Base-by-base conservation (phyloP, 2,797 vertebrate species). In the Epinephelus coioides region DNA sequence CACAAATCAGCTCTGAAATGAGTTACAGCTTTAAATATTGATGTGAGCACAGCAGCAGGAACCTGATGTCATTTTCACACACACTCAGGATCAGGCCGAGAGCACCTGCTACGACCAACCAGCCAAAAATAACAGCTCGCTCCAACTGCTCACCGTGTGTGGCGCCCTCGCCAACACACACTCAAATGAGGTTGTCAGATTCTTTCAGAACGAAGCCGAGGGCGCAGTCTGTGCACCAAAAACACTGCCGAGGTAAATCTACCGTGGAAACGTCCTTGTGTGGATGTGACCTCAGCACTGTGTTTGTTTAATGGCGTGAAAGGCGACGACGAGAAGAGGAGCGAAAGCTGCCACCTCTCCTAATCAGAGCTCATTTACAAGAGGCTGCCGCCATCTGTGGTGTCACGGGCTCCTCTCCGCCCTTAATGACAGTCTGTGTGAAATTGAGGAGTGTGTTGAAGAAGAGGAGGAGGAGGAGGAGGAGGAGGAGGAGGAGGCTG, bases 321-420 rank as follows among this genome's bases (percentile, higher is more conserved):
- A 90, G 88, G 73, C 77, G 71, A 71, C 30, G 44, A 56, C 25
- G 72, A 85, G 78, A 89, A 76, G 78, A 85, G 83, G 92, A 94
- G 92, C 89, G 90, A 95, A 89, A 91, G 89, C 88, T 87, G 89
- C 79, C 83, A 90, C 91, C 89, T 91, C 89, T 81, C 64, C 65
- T 93, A 94, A 90, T 94, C 91, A 92, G 85, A 87, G 82, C 92
- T 94, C 90, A 94, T 94, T 94, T 93, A 84, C 86, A 73, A 89
- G 86, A 91, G 76, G 86, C 71, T 85, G 83, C 83, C 66, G 85
- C 92, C 93, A 95, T 94, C 95, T 95, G 94, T 82, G 90, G 87
- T 87, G 88, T 87, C 88, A 87, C 84, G 76, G 74, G 89, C 81
- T 84, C 72, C 64, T 83, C 86, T 84, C 75, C 70, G 27, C 78